Conservation (phyloP, 2,888 invertebrate species). For the Caenorhabditis sp. region DNA sequence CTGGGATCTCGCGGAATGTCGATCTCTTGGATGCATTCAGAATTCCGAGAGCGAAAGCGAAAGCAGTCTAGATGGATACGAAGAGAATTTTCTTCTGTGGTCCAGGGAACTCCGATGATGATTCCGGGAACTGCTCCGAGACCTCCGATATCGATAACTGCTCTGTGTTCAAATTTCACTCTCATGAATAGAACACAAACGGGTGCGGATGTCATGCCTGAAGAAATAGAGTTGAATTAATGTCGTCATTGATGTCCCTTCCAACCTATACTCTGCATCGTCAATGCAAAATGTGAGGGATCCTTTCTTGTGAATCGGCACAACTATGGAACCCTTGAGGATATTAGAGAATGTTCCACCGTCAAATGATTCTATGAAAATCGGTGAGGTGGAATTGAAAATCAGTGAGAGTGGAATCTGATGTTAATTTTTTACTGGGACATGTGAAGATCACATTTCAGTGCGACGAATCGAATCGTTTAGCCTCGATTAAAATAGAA, state of each 20-base stretch:
- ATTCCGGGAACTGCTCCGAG: slow-evolving; percentile 75
- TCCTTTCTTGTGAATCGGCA: too few relatives aligned
- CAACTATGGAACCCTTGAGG: too few relatives aligned
- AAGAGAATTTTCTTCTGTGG: slow-evolving; percentile 79
- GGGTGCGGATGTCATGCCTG: slow-evolving; percentile 77
- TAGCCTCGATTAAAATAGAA: too few relatives aligned
- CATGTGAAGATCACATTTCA: too few relatives aligned
- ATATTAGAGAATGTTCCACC: too few relatives aligned
- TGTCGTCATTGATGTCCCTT: not conserved
- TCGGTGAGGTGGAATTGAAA: too few relatives aligned
- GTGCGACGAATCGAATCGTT: too few relatives aligned
- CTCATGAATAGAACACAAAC: slow-evolving; percentile 77
- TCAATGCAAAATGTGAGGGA: slow-evolving; percentile 72
- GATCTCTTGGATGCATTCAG: slow-evolving; percentile 74
- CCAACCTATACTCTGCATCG: slow-evolving; percentile 70
- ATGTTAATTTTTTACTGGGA: too few relatives aligned
- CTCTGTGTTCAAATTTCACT: slow-evolving; percentile 68
- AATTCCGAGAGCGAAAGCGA: slow-evolving; percentile 78
- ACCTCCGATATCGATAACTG: slow-evolving; percentile 71
- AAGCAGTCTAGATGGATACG: slow-evolving; percentile 78
- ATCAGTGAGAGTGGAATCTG: too few relatives aligned
- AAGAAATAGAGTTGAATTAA: too few relatives aligned
- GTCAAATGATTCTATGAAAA: too few relatives aligned
- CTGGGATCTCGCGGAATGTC: slow-evolving; percentile 66
- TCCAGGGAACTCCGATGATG: slow-evolving; percentile 73